These are phyloP conservation scores for Neoarius graeffei DNA, from an alignment of 2,113 vertebrate species.

Conservation along the genomic window DNA sequence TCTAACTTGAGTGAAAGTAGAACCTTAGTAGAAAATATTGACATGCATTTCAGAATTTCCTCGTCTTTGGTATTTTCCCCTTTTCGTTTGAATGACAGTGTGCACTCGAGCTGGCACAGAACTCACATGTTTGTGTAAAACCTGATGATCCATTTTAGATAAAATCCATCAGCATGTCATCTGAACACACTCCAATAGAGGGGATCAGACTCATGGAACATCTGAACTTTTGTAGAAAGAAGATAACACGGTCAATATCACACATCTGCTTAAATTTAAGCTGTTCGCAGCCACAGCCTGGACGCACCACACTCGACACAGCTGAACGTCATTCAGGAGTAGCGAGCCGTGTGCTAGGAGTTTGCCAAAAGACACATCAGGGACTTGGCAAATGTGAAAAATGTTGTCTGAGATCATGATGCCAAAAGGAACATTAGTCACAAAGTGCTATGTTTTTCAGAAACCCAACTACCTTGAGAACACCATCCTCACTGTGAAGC, in stretches of 20 bases:
- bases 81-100: no score
- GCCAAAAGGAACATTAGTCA: background rate
- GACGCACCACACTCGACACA: background rate
- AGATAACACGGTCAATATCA: background rate
- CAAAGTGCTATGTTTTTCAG: no score
- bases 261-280: background rate
- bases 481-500: background rate
- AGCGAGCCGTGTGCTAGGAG: no score
- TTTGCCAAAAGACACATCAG: background rate
- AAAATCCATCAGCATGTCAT: background rate
- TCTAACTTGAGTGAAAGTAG: no score
- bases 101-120: no score
- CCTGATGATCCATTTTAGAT: no score
- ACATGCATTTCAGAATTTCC: no score
- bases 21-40: no score
- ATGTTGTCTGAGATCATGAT: background rate
- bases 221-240: background rate
- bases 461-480: no score
- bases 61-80: no score
- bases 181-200: background rate
- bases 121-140: no score
- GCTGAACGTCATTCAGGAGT: no score
- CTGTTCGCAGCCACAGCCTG: background rate
- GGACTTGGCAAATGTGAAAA: background rate
- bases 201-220: background rate